phyloP scores from a whole-genome alignment of 2,888 invertebrate genomes.

The Julus scandinavius region DNA sequence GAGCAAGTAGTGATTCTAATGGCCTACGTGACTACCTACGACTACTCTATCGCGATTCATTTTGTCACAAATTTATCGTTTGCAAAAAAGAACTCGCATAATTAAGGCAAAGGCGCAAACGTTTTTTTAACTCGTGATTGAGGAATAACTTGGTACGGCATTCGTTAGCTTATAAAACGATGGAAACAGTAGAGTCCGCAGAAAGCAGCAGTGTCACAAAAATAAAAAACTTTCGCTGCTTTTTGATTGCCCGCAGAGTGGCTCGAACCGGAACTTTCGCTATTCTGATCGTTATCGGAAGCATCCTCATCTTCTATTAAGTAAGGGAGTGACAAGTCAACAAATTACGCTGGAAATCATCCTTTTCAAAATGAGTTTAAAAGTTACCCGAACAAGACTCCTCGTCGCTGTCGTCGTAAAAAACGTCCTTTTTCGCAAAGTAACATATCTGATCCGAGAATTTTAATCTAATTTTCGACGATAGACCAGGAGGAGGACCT shows the following conservation, averaged over 20 bases:
- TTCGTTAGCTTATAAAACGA: neutral
- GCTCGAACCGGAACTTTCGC: neutral
- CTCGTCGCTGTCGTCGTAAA: constrained; percentile 47
- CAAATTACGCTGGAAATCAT: no score
- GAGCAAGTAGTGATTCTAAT: constrained; percentile 11
- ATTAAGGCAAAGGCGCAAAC: constrained; percentile 18
- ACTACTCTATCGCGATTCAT: neutral
- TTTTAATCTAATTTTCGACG: constrained; percentile 57
- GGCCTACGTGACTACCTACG: neutral
- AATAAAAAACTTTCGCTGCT: neutral
- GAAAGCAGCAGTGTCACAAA: neutral
- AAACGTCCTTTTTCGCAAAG: constrained; percentile 54
- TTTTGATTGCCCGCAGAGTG: neutral
- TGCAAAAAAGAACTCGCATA: neutral
- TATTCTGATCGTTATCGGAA: neutral
- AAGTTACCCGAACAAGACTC: constrained; percentile 51
- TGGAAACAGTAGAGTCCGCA: neutral
- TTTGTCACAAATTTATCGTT: neutral
- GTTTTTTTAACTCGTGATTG: neutral
- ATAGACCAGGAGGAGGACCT: constrained; percentile 56
- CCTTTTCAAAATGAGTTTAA: neutral
- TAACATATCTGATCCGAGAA: constrained; percentile 58
- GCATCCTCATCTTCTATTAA: neutral
- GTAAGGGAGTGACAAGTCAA: neutral
- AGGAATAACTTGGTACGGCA: neutral